phyloP scores from a whole-genome alignment of 2,888 invertebrate species.

The Margaritifera margaritifera region DNA sequence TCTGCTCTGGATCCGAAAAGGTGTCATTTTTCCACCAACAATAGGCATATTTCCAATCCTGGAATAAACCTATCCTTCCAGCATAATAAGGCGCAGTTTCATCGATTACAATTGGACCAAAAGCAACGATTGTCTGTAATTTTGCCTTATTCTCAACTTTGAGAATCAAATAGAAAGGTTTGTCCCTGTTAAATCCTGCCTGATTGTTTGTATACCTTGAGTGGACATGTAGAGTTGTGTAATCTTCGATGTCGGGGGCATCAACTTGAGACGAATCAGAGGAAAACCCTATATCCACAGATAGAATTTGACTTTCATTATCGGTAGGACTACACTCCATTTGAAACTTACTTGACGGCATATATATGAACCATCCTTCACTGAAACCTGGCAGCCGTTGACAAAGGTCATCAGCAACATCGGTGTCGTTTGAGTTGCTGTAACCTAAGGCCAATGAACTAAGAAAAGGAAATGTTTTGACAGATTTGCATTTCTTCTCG shows the following conservation, averaged over 20 bases:
- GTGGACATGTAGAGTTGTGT: conserved; percentile 11
- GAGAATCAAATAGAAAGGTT: conserved; percentile 30
- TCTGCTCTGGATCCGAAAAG: conserved; percentile 29
- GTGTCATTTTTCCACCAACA: conserved; percentile 15
- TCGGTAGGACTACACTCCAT: conserved; percentile 32
- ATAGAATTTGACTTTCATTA: conserved; percentile 33
- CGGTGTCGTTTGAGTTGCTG: conserved; percentile 4
- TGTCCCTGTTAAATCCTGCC: conserved; percentile 23
- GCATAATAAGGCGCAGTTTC: conserved; percentile 31
- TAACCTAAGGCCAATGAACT: background rate
- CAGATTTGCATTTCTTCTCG: background rate
- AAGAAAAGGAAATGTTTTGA: background rate
- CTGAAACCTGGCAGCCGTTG: conserved; percentile 11
- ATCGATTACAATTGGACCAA: conserved; percentile 40
- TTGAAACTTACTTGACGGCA: conserved; percentile 35
- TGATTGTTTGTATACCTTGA: conserved; percentile 19
- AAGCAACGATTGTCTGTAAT: conserved; percentile 5
- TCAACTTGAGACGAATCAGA: conserved; percentile 5
- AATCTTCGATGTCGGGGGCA: conserved; percentile 28
- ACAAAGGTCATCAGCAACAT: conserved; percentile 24
- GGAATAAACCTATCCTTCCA: conserved; percentile 1
- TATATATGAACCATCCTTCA: conserved; percentile 14
- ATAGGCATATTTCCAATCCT: conserved; percentile 4
- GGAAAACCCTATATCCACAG: conserved; percentile 40
- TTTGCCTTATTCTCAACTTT: conserved; percentile 31